Percentiles rank a stretch among this genome's conserved stretches.
Evolutionary conservation across 2,888 invertebrate species (phyloP).

Genomic region (Melinaea menophilus): DNA sequence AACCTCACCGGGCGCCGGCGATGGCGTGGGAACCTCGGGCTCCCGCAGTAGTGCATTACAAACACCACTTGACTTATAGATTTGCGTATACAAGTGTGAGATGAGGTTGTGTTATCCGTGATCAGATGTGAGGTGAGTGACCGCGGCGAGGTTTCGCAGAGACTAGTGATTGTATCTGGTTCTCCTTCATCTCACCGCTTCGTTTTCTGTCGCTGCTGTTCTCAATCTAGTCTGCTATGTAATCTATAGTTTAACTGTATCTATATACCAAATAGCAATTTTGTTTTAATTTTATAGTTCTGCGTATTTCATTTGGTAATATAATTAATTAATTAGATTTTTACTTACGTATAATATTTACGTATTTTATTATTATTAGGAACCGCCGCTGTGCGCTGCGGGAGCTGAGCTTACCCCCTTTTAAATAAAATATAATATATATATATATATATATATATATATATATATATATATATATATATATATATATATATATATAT

Average conservation of each 20-base stretch:
- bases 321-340: too few species aligned
- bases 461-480: too few species aligned
- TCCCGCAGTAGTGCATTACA: conserved; percentile 30
- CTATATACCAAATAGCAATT: neutral
- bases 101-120: conserved; percentile 62
- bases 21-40: conserved; percentile 49
- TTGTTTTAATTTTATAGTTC: neutral
- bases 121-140: conserved; percentile 65
- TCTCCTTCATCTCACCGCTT: conserved; percentile 66
- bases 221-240: conserved; percentile 4
- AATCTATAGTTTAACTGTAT: neutral
- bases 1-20: conserved; percentile 21
- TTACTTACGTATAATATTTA: too few species aligned
- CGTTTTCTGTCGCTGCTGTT: conserved; percentile 24
- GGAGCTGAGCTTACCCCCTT: too few species aligned
- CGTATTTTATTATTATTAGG: too few species aligned
- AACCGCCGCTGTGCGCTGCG: too few species aligned
- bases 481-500: too few species aligned
- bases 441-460: too few species aligned
- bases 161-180: conserved; percentile 56
- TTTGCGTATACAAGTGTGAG: conserved; percentile 54
- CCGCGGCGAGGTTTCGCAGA: conserved; percentile 60
- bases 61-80: conserved; percentile 41
- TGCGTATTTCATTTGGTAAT: too few species aligned
- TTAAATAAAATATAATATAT: too few species aligned